Evolutionary conservation across 2,797 vertebrate genomes (phyloP), one percentile per base, ranked within the genome.

Genomic region (Limosa lapponica): DNA sequence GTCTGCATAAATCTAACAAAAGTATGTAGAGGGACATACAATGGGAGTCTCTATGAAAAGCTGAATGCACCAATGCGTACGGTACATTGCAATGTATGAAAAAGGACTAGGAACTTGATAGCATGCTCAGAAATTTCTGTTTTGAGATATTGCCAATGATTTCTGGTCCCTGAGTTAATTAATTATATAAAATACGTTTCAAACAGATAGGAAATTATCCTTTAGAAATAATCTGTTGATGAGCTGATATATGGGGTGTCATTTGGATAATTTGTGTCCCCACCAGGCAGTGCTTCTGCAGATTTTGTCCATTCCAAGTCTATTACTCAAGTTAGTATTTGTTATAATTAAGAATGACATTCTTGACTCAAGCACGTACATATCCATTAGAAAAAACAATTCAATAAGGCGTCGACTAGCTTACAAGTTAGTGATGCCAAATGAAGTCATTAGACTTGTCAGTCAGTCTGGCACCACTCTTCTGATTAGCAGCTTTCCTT

Each of bases 361-460:
- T 65, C 44, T 78, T 81, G 94, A 34, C 75, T 89, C 49, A 30
- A 62, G 62, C 91, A 58, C 13, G 2, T 59, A 62, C 69, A 52
- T 78, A 69, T 43, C 87, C 72, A 6, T 51, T 81, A 81, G 74
- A 46, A 92, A 46, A 83, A 94, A 51, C 83, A 90, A 2, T 57
- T 83, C 27, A 22, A 25, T 44, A 61, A 89, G 87, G 90, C 90
- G 24, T 74, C 4, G 8, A 23, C 41, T 80, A 84, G 91, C 91
- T 96, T 83, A 65, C 78, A 2, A 78, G 82, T 8, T 87, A 58
- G 72, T 55, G 87, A 65, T 93, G 91, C 96, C 94, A 93, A 77
- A 86, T 95, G 95, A 97, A 96, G 79, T 96, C 96, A 96, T 37
- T 75, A 89, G 80, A n/a, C 57, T 52, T 95, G 89, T 93, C 95